Evolutionary conservation across 2,113 vertebrate species (phyloP).

Genomic region (Solenodon paradoxus): DNA sequence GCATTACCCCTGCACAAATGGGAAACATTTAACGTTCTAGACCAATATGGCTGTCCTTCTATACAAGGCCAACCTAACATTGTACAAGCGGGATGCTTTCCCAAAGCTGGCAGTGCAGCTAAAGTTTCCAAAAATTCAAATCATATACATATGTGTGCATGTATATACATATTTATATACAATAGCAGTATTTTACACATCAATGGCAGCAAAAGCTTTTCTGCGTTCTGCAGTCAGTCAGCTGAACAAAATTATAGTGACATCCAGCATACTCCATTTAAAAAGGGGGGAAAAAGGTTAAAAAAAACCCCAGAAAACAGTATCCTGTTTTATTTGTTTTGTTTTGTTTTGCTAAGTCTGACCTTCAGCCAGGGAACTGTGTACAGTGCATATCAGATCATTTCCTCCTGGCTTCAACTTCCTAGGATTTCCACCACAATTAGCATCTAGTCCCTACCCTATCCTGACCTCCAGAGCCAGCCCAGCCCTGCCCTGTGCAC

Average conservation of each 20-base stretch:
- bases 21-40: slow-evolving; percentile 89
- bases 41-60: slow-evolving; percentile 90
- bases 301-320: slow-evolving; percentile 76
- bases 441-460: neutral
- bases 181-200: slow-evolving; percentile 83
- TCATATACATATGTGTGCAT: slow-evolving; percentile 79
- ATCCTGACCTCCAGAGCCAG: neutral
- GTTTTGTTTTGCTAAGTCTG: no score
- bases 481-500: neutral
- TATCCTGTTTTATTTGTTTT: no score
- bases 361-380: neutral
- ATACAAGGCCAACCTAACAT: slow-evolving; percentile 88
- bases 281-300: slow-evolving; percentile 39
- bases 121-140: slow-evolving; percentile 86
- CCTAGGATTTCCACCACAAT: neutral
- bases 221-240: slow-evolving; percentile 85
- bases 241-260: slow-evolving; percentile 85
- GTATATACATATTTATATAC: slow-evolving; percentile 85
- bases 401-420: neutral
- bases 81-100: slow-evolving; percentile 86
- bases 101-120: slow-evolving; percentile 87
- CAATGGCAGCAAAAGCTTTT: slow-evolving; percentile 85
- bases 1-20: slow-evolving; percentile 98
- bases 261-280: no score
- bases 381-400: neutral